Base-by-base conservation (phyloP, 1,140 invertebrate species). In the Drosophila trapezifrons region DNA sequence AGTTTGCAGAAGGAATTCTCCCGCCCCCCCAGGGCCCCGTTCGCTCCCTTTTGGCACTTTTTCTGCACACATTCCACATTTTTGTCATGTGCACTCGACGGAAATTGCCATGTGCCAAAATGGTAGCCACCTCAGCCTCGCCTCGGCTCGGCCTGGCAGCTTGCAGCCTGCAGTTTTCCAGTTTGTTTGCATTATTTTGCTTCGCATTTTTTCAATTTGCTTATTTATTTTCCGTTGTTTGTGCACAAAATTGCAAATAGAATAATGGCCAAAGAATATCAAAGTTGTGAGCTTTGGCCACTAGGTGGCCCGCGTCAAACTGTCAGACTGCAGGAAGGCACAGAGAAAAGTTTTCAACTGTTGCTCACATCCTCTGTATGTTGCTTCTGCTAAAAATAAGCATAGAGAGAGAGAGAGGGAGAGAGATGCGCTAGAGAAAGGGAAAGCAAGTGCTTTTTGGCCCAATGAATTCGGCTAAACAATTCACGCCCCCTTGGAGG, bases 91-190 rank as follows among this genome's bases (percentile, higher is more conserved):
- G 77, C 69, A 70, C 76, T 79, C 77, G 54, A 65, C 85, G 84
- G 84, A 89, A 89, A 89, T 87, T 89, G 84, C 80, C 64, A 80
- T 80, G 77, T 84, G 83, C 71, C 75, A 79, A 78, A 86, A 87
- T 72, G 76, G 74, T 58, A 67, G 71, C 25, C 38, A 49, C 22
- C 49, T 63, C 51, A 8, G 62, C 40, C 27, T 15, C 13, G 6
- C 25, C 15, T 27, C 43, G 29, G 4, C 25, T n/a, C n/a, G n/a
- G n/a, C 12, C 65, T 58, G 40, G 9, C 69, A 37, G 55, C 38
- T 37, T 40, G n/a, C 60, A 59, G 47, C 37, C 64, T 29, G 40
- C 65, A 73, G 60, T 40, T 74, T 76, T 54, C 65, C 65, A 78
- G 58, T 51, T 76, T 76, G 64, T 70, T 76, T 78, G 56, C 29